phyloP scores from a whole-genome alignment of 37 sponge, comb jelly and placozoan genomes.

The Crambe crambe region DNA sequence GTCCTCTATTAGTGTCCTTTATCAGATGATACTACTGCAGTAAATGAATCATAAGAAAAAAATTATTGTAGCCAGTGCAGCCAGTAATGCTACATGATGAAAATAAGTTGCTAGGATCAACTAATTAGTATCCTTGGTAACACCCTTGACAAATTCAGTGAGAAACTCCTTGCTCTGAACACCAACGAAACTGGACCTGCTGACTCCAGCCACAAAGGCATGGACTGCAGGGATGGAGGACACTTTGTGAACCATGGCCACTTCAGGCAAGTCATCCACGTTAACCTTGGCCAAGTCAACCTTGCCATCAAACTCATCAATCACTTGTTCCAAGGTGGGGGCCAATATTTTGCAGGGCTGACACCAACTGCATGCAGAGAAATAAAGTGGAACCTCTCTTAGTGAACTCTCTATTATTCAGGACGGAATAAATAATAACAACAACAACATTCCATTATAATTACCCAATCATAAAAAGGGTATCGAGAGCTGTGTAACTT shows the following conservation, averaged over 20 bases:
- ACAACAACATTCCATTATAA: background rate
- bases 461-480: too few relatives aligned
- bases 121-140: background rate
- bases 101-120: background rate
- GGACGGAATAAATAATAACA: too few relatives aligned
- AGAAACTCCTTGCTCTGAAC: slow-evolving; percentile 25
- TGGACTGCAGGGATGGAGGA: slow-evolving; percentile 42
- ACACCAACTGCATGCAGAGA: slow-evolving; percentile 42
- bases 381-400: too few relatives aligned
- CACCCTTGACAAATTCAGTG: slow-evolving; percentile 20
- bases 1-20: background rate
- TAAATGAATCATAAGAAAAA: background rate
- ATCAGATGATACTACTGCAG: background rate
- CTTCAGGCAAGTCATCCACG: slow-evolving; percentile 40
- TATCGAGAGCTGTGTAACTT: too few relatives aligned
- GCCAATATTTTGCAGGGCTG: slow-evolving; percentile 40
- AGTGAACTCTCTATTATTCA: too few relatives aligned
- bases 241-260: slow-evolving; percentile 47
- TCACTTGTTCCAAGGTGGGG: slow-evolving; percentile 27
- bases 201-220: slow-evolving; percentile 23
- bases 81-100: background rate
- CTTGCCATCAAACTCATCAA: background rate
- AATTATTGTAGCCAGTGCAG: background rate
- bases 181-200: slow-evolving; percentile 24
- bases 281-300: slow-evolving; percentile 61